Evolutionary conservation across 1,140 invertebrate species (phyloP).

Genomic region (Batillaria attramentaria): DNA sequence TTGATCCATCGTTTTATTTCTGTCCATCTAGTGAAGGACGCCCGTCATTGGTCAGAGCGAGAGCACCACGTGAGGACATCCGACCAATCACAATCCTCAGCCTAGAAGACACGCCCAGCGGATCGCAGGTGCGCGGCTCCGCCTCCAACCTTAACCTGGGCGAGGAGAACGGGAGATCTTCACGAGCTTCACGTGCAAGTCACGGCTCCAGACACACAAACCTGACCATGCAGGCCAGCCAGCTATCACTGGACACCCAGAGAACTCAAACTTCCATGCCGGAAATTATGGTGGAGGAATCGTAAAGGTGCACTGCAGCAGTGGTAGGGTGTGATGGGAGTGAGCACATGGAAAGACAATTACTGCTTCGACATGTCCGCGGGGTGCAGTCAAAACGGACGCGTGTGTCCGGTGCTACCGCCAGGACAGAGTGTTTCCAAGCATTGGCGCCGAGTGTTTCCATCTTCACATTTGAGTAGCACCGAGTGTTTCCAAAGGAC

Average conservation of each 20-base stretch:
- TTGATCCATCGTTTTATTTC: constrained; percentile 31
- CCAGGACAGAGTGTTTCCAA: neutral
- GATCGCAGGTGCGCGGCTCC: constrained; percentile 37
- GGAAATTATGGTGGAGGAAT: constrained; percentile 30
- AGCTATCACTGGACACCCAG: constrained; percentile 45
- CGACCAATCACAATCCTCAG: constrained; percentile 50
- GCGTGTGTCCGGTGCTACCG: neutral
- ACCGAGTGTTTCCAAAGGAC: neutral
- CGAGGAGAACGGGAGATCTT: constrained; percentile 37
- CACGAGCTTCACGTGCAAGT: constrained; percentile 36
- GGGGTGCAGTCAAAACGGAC: no score
- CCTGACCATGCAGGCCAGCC: constrained; percentile 48
- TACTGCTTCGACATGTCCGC: neutral
- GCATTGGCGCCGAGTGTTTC: neutral
- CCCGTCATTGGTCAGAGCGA: constrained; percentile 51
- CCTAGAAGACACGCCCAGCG: constrained; percentile 37
- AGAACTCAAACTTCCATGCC: constrained; percentile 33
- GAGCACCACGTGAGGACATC: constrained; percentile 37
- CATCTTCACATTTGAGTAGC: neutral
- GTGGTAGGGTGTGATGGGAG: neutral
- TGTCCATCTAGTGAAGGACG: constrained; percentile 63
- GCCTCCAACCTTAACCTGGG: constrained; percentile 37
- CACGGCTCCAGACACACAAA: constrained; percentile 32
- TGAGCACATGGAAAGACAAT: neutral
- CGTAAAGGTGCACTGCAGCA: neutral